Evolutionary conservation across 2,113 vertebrate species (phyloP).

Genomic region (Dolichotis patagonum): DNA sequence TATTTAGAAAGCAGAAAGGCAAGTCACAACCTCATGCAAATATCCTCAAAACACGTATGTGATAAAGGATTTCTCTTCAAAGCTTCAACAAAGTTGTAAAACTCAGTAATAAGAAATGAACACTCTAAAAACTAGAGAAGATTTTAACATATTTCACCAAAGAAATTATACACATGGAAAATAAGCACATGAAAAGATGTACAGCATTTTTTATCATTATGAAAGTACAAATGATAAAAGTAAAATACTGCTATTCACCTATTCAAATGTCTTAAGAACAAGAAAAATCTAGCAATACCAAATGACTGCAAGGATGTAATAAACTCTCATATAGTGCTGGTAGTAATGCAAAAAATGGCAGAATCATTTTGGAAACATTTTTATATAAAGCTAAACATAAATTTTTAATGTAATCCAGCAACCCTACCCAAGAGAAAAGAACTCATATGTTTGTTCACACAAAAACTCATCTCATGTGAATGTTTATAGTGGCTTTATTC

Average conservation of each 20-base stretch:
- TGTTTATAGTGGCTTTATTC: not conserved
- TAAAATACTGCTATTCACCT: not conserved
- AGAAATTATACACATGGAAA: conserved; percentile 17
- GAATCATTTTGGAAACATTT: not conserved
- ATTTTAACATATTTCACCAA: conserved; percentile 24
- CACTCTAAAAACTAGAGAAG: not conserved
- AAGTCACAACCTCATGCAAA: not conserved
- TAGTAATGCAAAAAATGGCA: not conserved
- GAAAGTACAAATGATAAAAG: not conserved
- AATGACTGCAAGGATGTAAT: not conserved
- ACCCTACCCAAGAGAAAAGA: not conserved
- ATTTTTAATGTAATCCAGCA: not conserved
- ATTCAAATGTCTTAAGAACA: conserved; percentile 19
- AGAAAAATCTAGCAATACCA: not conserved
- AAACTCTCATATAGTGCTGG: not conserved
- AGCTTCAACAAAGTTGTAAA: not conserved
- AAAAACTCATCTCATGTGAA: not conserved
- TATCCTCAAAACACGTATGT: not conserved
- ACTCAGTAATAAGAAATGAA: not conserved
- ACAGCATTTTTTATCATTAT: not conserved
- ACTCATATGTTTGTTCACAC: not conserved
- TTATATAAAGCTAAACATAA: not conserved
- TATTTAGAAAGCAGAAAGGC: not conserved
- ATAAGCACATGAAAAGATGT: not conserved
- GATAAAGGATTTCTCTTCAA: not conserved